Base-by-base conservation (phyloP, 2,888 invertebrate genomes). In the Lasioglossum lativentre region DNA sequence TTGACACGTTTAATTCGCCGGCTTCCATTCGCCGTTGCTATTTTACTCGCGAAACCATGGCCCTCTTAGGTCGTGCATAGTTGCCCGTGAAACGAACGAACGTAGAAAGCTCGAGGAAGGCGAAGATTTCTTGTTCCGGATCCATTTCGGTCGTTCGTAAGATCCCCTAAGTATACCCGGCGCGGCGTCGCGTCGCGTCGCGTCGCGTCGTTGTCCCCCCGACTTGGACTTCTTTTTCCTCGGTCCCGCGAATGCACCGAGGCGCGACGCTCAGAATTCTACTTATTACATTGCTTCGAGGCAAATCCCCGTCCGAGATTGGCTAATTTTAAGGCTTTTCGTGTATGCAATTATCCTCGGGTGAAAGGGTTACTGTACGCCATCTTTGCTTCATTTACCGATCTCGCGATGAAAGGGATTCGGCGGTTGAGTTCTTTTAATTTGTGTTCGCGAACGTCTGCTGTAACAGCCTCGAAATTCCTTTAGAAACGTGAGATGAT, bases 111-210 rank as follows among this genome's bases (percentile, higher is more conserved):
- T 12, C 16, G 66, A 23, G 70, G 56, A 86, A 74, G 71, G 30
- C 52, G 85, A 77, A 59, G 63, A 75, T 76, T 76, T 83, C 78
- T 66, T 76, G 88, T 82, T 88, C 80, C 82, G 80, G 72, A 84
- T 85, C 86, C 75, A 82, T 81, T 86, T 85, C 34, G 38, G 74
- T 87, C 85, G 85, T 73, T 52, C 38, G 70, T 70, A 70, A 71
- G 52, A 63, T 80, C 82, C 78, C 81, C 72, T 71, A 75, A 84
- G 70, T 68, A 59, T 27, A 27, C 23, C 30, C 81, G 45, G 16
- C 16, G 34, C 45, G 4, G 4, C 45, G 45, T n/a, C n/a, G n/a
- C n/a, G n/a, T n/a, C n/a, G n/a, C n/a, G n/a, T n/a, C 45, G 45
- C 34, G 34, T 1, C 34, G 47, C 74, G 71, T 45, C 81, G 52